phyloP scores from a whole-genome alignment of 1,140 invertebrate genomes.

The Stenopsyche tienmushanensis region DNA sequence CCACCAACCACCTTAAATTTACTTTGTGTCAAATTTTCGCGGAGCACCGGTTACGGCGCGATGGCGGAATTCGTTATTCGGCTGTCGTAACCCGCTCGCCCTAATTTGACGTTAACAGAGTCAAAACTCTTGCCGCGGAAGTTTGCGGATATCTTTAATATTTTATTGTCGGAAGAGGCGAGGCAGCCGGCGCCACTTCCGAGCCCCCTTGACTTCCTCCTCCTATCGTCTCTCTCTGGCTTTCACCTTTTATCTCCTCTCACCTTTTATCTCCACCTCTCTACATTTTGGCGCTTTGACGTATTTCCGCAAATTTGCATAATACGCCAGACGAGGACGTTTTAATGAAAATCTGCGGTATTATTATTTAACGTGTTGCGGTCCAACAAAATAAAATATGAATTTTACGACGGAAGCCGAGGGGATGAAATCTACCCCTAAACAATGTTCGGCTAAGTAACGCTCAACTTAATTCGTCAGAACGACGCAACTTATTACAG shows the following conservation, averaged over 20 bases:
- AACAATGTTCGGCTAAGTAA: neutral
- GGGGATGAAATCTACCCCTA: neutral
- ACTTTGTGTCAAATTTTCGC: constrained; percentile 42
- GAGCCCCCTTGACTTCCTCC: neutral
- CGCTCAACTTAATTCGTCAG: neutral
- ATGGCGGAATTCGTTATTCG: constrained; percentile 38
- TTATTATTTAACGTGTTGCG: constrained; percentile 25
- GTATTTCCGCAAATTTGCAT: constrained; percentile 41
- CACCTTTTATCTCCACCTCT: neutral
- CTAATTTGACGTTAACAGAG: constrained; percentile 43
- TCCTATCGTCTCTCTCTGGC: constrained; percentile 6
- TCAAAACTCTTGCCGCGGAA: constrained; percentile 39
- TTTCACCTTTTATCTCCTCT: neutral
- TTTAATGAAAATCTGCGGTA: constrained; percentile 39
- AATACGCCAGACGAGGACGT: constrained; percentile 36
- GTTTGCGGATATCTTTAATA: constrained; percentile 40
- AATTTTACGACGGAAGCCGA: neutral
- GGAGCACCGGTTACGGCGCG: constrained; percentile 13
- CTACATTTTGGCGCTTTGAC: constrained; percentile 16
- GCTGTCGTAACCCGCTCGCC: constrained; percentile 35
- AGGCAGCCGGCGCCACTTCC: neutral
- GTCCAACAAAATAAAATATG: constrained; percentile 13
- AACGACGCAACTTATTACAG: too few species aligned
- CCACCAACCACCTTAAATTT: constrained; percentile 23
- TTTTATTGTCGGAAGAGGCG: constrained; percentile 32